Evolutionary conservation across 1,140 invertebrate genomes (phyloP).

Genomic region (Cotesia typhae): DNA sequence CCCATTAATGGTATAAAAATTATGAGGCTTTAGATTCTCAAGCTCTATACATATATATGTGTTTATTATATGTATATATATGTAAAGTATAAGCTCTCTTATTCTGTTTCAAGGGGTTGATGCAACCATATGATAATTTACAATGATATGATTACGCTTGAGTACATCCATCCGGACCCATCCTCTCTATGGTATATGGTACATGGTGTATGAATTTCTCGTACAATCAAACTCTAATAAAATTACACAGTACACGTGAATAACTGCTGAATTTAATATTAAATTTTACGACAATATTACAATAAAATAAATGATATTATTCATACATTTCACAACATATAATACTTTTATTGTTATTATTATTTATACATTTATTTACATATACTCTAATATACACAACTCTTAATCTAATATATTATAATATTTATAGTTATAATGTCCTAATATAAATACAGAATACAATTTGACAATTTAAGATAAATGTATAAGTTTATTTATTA

Average conservation of each 20-base stretch:
- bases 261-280: not conserved
- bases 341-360: conserved; percentile 26
- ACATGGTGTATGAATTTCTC: not conserved
- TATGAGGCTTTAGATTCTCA: too few relatives aligned
- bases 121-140: conserved; percentile 1
- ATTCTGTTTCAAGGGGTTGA: conserved; percentile 16
- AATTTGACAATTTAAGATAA: too few relatives aligned
- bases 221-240: not conserved
- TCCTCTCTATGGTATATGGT: not conserved
- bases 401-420: conserved; percentile 4
- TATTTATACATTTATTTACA: conserved; percentile 66
- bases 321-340: not conserved
- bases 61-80: not conserved
- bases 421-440: too few relatives aligned
- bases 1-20: not conserved
- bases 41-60: too few relatives aligned
- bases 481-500: not conserved
- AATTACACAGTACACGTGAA: too few relatives aligned
- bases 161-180: conserved; percentile 32
- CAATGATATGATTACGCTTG: conserved; percentile 36
- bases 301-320: not conserved
- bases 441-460: too few relatives aligned
- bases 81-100: not conserved
- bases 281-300: not conserved
- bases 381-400: conserved; percentile 59